These are phyloP conservation scores for Oscheius sp. DNA, from an alignment of 2,888 invertebrate species.

Conservation along the genomic window DNA sequence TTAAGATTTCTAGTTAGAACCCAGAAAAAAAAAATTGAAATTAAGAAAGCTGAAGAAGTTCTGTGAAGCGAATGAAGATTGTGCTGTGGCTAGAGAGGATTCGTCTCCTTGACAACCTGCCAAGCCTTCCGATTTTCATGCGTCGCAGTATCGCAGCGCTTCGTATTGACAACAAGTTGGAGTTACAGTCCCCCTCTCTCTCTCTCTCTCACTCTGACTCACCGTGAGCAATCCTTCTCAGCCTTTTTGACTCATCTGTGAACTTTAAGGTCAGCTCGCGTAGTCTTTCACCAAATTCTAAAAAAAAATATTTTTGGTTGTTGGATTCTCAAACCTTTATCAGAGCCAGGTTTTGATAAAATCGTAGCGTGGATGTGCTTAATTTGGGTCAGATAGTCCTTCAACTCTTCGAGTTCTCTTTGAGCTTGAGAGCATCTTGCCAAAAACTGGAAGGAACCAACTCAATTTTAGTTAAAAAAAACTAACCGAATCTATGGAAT, in stretches of 20 bases:
- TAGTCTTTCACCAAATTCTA: slow-evolving; percentile 6
- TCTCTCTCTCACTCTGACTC: too few relatives aligned
- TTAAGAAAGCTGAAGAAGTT: too few relatives aligned
- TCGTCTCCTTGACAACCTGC: too few relatives aligned
- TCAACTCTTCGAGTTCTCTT: background rate
- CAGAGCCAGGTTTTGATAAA: slow-evolving; percentile 12
- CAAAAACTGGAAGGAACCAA: slow-evolving; percentile 12
- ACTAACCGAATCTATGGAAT: slow-evolving; percentile 10
- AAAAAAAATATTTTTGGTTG: background rate
- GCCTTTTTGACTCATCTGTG: background rate
- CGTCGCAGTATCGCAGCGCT: too few relatives aligned
- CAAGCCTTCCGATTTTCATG: too few relatives aligned
- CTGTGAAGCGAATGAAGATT: too few relatives aligned
- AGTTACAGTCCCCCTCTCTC: too few relatives aligned
- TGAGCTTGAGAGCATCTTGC: background rate
- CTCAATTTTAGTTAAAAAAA: background rate
- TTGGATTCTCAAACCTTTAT: slow-evolving; percentile 8
- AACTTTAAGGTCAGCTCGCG: background rate
- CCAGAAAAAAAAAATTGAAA: too few relatives aligned
- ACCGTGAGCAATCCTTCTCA: slow-evolving; percentile 8
- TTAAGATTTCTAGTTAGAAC: too few relatives aligned
- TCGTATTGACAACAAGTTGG: too few relatives aligned
- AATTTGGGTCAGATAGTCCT: slow-evolving; percentile 11
- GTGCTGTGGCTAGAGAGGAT: too few relatives aligned
- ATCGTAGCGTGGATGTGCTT: slow-evolving; percentile 7